A percentile compares a stretch with the other conserved stretches of the same genome.
phyloP scores from a whole-genome alignment of 2,797 vertebrate species.

The Cichlasoma orientale region DNA sequence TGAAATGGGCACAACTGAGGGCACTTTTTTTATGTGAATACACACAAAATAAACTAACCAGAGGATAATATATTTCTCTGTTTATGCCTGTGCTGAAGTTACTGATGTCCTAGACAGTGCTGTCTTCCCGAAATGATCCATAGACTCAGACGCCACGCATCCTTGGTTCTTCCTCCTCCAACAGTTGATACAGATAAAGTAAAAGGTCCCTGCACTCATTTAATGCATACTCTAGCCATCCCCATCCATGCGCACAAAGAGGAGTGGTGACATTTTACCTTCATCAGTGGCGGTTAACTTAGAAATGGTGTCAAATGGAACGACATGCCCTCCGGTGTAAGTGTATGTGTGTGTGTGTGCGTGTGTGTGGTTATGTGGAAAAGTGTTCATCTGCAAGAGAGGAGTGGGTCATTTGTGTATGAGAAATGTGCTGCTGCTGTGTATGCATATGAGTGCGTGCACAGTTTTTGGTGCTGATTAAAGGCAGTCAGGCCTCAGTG shows the following conservation, averaged over 20 bases:
- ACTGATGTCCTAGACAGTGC: constrained; percentile 4
- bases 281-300: constrained; percentile 55
- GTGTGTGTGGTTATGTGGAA: not conserved
- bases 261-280: constrained; percentile 70
- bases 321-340: constrained; percentile 31
- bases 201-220: constrained; percentile 63
- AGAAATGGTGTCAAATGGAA: constrained; percentile 58
- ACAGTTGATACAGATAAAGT: constrained; percentile 49
- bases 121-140: constrained; percentile 50
- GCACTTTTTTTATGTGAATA: not conserved
- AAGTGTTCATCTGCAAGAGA: constrained; percentile 16
- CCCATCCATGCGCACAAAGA: constrained; percentile 15
- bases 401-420: constrained; percentile 29
- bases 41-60: constrained; percentile 1
- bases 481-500: constrained; percentile 76
- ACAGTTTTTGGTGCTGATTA: constrained; percentile 70
- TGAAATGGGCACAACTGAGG: not conserved
- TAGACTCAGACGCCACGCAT: constrained; percentile 47
- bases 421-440: constrained; percentile 19
- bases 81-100: not conserved
- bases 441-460: constrained; percentile 55
- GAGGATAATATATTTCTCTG: not conserved
- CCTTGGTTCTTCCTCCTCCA: constrained; percentile 41
- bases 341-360: not conserved
- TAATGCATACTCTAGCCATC: constrained; percentile 36